Base-by-base conservation (phyloP, 2,888 invertebrate genomes). In the Elaeidobius kamerunicus region DNA sequence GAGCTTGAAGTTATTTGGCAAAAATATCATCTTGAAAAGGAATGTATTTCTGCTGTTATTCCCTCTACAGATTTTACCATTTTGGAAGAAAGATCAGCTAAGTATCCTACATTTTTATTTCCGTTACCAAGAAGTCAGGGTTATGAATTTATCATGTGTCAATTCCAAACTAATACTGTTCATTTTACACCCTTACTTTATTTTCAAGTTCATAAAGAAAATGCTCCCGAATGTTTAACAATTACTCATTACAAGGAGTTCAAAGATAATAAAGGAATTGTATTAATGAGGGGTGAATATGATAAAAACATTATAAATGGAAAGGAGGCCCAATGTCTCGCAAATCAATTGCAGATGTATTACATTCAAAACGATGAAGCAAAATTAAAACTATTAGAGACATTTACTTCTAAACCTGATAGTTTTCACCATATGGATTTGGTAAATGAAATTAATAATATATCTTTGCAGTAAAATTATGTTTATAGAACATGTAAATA, bases 181-280 rank as follows among this genome's bases (percentile, higher is more conserved):
- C 91, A 92, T 69, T 90, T 92, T 69, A 92, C 92, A 1, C 88
- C 92, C 0, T 73, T 93, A 6, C 75, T 91, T 28, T 88, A 88
- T 64, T 93, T 85, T 71, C 92, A 92, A 78, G 85, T 85, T 61
- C 90, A 91, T 65, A 86, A 87, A 65, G 92, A 91, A 72, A 91
- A 91, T 73, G 88, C 92, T 0, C 91, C 92, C 0, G 91, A 91
- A 70, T 91, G 91, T 68, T 75, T 93, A 18, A 88, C 86, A 1
- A 76, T 92, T 65, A 79, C 82, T 1, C 87, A 91, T 70, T 93
- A 88, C 64, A 81, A 83, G 0, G 92, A 93, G 67, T 76, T 90
- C 2, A 73, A 75, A 60, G 76, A 79, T 5, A 77, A 78, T 35
- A 90, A 90, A 68, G 85, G 82, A 3, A 76, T 92, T 34, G 80